These are phyloP conservation scores for Casuarius casuarius DNA, from an alignment of 2,113 vertebrate species.

Conservation along the genomic window DNA sequence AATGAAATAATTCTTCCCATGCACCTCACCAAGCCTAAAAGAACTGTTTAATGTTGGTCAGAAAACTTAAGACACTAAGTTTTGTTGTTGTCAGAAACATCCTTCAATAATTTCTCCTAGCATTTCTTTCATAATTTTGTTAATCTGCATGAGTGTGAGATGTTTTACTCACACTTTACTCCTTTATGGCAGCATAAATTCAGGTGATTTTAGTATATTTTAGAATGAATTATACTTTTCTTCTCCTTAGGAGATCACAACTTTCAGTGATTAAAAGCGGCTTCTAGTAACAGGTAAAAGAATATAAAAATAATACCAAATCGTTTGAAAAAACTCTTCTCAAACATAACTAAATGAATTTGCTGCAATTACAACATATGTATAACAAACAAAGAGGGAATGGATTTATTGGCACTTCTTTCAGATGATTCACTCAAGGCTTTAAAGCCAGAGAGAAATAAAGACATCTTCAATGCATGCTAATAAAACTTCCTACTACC, in stretches of 20 bases:
- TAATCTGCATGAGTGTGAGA: background rate
- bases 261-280: background rate
- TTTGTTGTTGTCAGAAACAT: background rate
- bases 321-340: background rate
- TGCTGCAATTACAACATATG: background rate
- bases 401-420: background rate
- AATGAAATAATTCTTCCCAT: background rate
- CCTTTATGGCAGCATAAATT: background rate
- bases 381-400: background rate
- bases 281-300: background rate
- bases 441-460: background rate
- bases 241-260: background rate
- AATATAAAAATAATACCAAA: background rate
- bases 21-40: background rate
- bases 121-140: background rate
- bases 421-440: background rate
- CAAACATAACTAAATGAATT: background rate
- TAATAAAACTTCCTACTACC: background rate
- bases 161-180: background rate
- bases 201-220: background rate
- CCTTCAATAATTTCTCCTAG: background rate
- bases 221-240: background rate
- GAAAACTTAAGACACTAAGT: background rate
- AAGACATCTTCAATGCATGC: background rate
- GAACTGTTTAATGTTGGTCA: background rate